Evolutionary conservation across 2,113 vertebrate species (phyloP).

Genomic region (Pteropus alecto): DNA sequence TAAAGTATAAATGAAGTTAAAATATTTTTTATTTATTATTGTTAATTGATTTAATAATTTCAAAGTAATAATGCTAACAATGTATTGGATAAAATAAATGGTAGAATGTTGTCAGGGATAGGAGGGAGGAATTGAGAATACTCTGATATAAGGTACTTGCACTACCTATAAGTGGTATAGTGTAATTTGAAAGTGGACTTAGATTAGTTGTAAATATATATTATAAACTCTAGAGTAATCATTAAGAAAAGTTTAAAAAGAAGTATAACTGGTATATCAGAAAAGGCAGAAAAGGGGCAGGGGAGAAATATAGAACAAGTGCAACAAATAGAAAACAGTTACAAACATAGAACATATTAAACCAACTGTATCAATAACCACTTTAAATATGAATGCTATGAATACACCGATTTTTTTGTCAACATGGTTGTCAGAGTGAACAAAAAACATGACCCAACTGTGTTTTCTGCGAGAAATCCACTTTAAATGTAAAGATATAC

Average conservation of each 20-base stretch:
- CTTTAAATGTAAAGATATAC: not conserved
- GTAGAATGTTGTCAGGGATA: not conserved
- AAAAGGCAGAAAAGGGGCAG: not conserved
- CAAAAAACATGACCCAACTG: not conserved
- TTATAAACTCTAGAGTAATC: not conserved
- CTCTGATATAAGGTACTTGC: not conserved
- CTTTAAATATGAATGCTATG: not conserved
- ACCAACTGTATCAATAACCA: not conserved
- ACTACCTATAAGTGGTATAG: not conserved
- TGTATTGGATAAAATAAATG: not conserved
- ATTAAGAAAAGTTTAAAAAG: not conserved
- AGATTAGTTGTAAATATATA: not conserved
- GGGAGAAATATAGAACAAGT: not conserved
- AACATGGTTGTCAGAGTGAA: not conserved
- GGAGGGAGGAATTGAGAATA: not conserved
- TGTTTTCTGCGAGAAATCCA: conserved; percentile 4
- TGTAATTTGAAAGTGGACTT: not conserved
- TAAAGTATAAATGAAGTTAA: not conserved
- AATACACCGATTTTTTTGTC: not conserved
- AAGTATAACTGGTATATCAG: not conserved
- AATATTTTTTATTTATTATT: not conserved
- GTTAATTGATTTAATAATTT: not conserved
- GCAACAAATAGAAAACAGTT: not conserved
- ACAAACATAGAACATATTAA: not conserved
- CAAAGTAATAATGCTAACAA: not conserved